phyloP scores from a whole-genome alignment of 2,113 vertebrate species.

The Ptilonorhynchus violaceus region DNA sequence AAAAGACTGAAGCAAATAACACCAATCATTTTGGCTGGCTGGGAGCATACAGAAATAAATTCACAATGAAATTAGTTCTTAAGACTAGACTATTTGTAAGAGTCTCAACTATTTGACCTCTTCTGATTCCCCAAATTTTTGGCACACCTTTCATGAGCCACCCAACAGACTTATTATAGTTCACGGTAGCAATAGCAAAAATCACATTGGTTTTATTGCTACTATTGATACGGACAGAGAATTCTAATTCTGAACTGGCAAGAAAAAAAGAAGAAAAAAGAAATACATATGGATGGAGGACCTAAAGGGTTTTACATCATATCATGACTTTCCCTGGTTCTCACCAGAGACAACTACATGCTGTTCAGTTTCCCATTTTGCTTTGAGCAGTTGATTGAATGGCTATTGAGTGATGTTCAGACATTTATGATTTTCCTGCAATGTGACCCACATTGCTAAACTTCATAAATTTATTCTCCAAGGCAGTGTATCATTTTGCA shows the following conservation, averaged over 20 bases:
- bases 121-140: background rate
- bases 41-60: background rate
- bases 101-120: background rate
- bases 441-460: slow-evolving; percentile 67
- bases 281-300: background rate
- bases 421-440: slow-evolving; percentile 38
- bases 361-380: slow-evolving; percentile 26
- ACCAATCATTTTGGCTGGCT: background rate
- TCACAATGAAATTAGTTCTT: background rate
- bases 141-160: background rate
- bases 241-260: background rate
- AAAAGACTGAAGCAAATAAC: background rate
- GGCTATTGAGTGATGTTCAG: slow-evolving; percentile 45
- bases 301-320: background rate
- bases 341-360: background rate
- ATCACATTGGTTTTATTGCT: background rate
- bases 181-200: background rate
- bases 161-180: background rate
- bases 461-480: slow-evolving; percentile 60
- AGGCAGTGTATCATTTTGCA: slow-evolving; percentile 48
- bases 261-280: background rate
- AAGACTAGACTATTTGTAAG: background rate
- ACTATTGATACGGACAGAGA: background rate
- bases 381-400: slow-evolving; percentile 39
- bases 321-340: background rate